Percentiles rank a stretch among this genome's conserved stretches.
Evolutionary conservation across 2,113 vertebrate species (phyloP).

Genomic region (Tychaedon coryphoeus): DNA sequence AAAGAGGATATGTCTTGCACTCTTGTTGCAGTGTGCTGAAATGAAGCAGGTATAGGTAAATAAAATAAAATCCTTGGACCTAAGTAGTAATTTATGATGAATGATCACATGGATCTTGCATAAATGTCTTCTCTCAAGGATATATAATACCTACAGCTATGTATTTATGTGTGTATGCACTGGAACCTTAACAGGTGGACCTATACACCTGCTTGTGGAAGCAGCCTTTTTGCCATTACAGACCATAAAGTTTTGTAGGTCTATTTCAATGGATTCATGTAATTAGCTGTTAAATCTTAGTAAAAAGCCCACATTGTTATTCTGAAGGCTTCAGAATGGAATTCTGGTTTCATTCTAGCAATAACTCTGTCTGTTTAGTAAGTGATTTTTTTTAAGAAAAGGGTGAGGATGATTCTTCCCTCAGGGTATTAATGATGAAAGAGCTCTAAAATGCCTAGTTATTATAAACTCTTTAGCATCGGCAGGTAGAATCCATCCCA

Average conservation of each 20-base stretch:
- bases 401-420: not conserved
- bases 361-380: not conserved
- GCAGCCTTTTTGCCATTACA: not conserved
- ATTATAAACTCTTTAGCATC: not conserved
- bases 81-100: not conserved
- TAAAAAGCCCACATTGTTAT: not conserved
- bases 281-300: not conserved
- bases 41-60: not conserved
- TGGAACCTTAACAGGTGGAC: not conserved
- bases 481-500: not conserved
- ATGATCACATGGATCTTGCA: not conserved
- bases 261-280: not conserved
- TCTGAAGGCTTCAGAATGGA: not conserved
- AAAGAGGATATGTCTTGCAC: not conserved
- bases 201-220: not conserved
- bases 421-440: not conserved
- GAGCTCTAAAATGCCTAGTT: not conserved
- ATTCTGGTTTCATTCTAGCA: not conserved
- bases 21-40: not conserved
- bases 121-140: not conserved
- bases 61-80: not conserved
- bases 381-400: not conserved
- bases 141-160: not conserved
- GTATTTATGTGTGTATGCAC: fast-evolving
- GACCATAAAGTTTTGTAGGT: not conserved